A percentile compares a stretch with the other conserved stretches of the same genome.
These are phyloP conservation scores for Euclidia mi DNA, from an alignment of 2,888 invertebrate genomes.

Conservation along the genomic window DNA sequence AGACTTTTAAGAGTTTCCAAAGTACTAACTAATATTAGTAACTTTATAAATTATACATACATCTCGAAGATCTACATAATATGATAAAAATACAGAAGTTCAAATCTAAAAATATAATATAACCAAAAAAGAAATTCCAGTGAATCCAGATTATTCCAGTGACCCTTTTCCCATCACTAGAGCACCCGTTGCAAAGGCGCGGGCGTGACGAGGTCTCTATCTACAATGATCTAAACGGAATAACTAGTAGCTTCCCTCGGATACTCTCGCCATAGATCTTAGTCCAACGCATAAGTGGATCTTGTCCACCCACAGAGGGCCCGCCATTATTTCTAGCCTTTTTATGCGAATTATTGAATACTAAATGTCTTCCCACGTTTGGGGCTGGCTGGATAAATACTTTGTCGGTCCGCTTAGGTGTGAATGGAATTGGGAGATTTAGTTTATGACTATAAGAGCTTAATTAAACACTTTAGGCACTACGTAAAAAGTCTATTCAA, in stretches of 20 bases:
- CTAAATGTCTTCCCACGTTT: slow-evolving; percentile 7
- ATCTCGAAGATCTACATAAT: no score
- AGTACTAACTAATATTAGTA: no score
- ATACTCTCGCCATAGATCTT: slow-evolving; percentile 47
- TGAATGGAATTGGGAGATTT: no score
- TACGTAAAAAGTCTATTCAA: no score
- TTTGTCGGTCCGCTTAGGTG: not conserved
- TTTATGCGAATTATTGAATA: slow-evolving; percentile 12
- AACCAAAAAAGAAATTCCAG: slow-evolving; percentile 10
- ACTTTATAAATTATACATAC: no score
- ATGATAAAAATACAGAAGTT: no score
- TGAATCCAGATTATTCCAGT: slow-evolving; percentile 4
- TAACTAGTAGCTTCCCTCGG: slow-evolving; percentile 53
- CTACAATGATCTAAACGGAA: slow-evolving; percentile 55
- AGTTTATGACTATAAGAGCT: no score
- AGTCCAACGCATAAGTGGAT: slow-evolving; percentile 41
- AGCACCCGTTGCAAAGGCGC: slow-evolving; percentile 42
- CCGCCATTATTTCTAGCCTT: slow-evolving; percentile 9
- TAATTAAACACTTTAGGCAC: no score
- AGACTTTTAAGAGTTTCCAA: no score
- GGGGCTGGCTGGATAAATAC: no score
- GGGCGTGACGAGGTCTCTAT: slow-evolving; percentile 54
- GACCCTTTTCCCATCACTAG: slow-evolving; percentile 35
- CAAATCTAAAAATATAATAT: no score
- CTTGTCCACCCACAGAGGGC: slow-evolving; percentile 40